Conservation (phyloP, 2,113 vertebrate species). For the Elephantulus edwardii region DNA sequence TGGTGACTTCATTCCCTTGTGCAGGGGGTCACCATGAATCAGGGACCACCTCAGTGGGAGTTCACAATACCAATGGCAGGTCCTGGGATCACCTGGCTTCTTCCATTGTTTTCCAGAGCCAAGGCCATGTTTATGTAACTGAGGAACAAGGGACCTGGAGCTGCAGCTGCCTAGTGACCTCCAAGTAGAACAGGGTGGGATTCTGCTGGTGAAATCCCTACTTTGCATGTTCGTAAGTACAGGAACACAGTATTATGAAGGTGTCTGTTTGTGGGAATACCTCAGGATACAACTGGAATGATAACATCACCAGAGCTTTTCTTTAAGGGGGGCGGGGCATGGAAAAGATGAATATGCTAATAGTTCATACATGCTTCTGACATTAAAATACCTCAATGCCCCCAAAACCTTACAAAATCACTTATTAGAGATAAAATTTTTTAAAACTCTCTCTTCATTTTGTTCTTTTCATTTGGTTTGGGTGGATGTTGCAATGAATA, state of each 20-base stretch:
- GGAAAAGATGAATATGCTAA: not conserved
- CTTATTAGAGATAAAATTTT: not conserved
- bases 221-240: not conserved
- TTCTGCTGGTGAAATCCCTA: not conserved
- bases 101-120: slow-evolving; percentile 17
- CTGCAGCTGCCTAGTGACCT: not conserved
- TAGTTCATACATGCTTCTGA: not conserved
- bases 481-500: not conserved
- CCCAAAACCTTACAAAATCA: not conserved
- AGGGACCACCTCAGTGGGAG: not conserved
- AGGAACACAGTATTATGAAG: not conserved
- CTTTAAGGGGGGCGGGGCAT: not conserved
- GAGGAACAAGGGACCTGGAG: not conserved
- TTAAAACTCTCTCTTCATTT: not conserved
- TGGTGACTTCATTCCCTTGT: too few species aligned
- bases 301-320: not conserved
- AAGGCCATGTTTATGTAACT: not conserved
- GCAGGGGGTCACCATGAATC: not conserved
- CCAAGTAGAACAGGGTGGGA: not conserved
- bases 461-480: not conserved
- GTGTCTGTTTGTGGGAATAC: not conserved
- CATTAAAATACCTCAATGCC: slow-evolving; percentile 6
- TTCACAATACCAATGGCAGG: not conserved
- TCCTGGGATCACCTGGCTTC: slow-evolving; percentile 52
- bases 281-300: not conserved